These are phyloP conservation scores for Beris morrisii DNA, from an alignment of 2,888 invertebrate species.

Conservation along the genomic window DNA sequence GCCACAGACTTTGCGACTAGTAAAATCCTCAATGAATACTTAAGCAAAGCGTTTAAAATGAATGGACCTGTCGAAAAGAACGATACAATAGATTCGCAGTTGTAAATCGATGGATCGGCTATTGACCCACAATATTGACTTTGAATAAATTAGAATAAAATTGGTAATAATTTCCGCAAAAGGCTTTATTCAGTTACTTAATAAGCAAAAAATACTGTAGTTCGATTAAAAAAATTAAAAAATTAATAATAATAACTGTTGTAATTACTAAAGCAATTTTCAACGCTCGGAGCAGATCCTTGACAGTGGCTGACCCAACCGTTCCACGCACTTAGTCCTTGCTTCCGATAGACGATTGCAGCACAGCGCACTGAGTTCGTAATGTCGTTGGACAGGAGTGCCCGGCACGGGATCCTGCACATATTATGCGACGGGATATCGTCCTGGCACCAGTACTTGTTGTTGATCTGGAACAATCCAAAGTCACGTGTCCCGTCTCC, in stretches of 20 bases:
- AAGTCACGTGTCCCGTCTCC: constrained; percentile 57
- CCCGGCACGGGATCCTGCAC: constrained; percentile 50
- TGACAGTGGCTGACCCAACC: constrained; percentile 50
- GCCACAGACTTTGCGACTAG: no score
- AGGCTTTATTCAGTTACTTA: no score
- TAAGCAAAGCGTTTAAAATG: no score
- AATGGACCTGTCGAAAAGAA: no score
- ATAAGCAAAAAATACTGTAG: no score
- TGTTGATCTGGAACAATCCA: constrained; percentile 55
- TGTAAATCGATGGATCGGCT: no score
- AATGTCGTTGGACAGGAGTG: constrained; percentile 50
- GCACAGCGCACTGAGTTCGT: constrained; percentile 49
- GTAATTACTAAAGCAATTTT: constrained; percentile 14
- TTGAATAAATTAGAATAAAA: no score
- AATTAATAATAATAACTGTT: constrained; percentile 16
- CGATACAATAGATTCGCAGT: no score
- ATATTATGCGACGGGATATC: constrained; percentile 46
- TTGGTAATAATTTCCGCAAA: no score
- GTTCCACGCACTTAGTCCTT: constrained; percentile 54
- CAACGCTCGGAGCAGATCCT: constrained; percentile 12
- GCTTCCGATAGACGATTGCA: constrained; percentile 47
- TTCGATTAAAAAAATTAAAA: no score
- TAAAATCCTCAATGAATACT: no score
- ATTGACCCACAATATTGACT: no score
- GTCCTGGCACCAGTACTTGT: constrained; percentile 52